These are phyloP conservation scores for Cheirogaleus medius DNA, from an alignment of 2,113 vertebrate species.

Conservation along the genomic window DNA sequence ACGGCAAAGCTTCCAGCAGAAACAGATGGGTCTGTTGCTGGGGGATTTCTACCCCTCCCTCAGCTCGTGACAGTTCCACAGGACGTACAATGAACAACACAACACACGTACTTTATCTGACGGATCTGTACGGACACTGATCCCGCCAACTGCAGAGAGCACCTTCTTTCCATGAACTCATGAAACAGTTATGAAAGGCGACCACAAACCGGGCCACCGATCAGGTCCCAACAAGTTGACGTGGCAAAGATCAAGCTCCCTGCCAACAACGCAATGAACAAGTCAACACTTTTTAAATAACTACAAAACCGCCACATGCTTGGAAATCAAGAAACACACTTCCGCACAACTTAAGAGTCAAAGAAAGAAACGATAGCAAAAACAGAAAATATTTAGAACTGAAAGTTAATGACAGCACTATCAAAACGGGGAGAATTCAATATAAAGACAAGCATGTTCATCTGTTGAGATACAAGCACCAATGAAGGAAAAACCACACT, in stretches of 20 bases:
- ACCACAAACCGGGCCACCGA: rapidly evolving
- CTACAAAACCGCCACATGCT: not conserved
- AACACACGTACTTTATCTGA: rapidly evolving
- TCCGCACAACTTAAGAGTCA: not conserved
- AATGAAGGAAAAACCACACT: no score
- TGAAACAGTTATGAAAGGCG: rapidly evolving
- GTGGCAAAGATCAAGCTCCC: no score
- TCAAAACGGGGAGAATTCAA: not conserved
- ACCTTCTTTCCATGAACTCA: rapidly evolving
- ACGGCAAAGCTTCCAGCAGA: rapidly evolving
- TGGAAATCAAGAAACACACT: not conserved
- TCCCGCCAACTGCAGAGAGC: not conserved
- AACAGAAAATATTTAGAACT: not conserved
- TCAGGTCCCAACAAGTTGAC: not conserved
- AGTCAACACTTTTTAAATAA: not conserved
- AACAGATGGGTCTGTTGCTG: rapidly evolving
- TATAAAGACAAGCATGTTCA: rapidly evolving
- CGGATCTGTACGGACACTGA: not conserved
- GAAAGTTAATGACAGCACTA: not conserved
- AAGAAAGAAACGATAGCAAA: not conserved
- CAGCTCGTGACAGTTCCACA: rapidly evolving
- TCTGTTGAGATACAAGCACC: not conserved
- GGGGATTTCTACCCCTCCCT: not conserved
- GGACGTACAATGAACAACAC: rapidly evolving
- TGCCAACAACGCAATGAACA: rapidly evolving